These are phyloP conservation scores for Scaptomyza parva DNA, from an alignment of 2,888 invertebrate genomes.

Conservation along the genomic window DNA sequence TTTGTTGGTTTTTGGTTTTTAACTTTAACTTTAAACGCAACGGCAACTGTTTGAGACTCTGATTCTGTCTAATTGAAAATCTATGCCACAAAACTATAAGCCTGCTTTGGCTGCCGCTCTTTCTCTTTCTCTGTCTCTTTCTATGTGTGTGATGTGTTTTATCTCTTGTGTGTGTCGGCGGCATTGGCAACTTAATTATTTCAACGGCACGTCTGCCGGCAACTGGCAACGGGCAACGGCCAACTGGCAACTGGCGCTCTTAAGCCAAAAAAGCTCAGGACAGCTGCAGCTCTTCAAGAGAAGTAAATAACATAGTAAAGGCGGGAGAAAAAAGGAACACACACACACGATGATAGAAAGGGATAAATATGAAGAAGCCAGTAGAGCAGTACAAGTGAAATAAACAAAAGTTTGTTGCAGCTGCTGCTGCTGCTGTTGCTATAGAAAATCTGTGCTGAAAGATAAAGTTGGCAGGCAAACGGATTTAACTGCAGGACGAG, in stretches of 20 bases:
- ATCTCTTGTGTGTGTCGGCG: too few species aligned
- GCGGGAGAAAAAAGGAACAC: not conserved
- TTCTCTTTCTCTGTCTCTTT: not conserved
- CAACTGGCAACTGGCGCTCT: conserved; percentile 49
- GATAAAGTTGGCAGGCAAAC: conserved; percentile 69
- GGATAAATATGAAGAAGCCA: not conserved
- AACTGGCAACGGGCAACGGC: conserved; percentile 58
- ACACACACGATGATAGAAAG: too few species aligned
- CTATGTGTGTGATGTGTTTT: not conserved
- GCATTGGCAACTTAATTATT: conserved; percentile 74
- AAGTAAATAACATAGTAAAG: conserved; percentile 41
- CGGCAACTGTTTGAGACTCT: conserved; percentile 41
- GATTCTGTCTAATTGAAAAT: conserved; percentile 66
- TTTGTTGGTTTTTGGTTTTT: not conserved
- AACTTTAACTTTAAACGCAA: conserved; percentile 19
- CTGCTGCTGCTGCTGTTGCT: conserved; percentile 29
- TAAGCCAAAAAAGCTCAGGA: conserved; percentile 63
- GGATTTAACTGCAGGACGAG: conserved; percentile 60
- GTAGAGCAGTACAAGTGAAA: conserved; percentile 19
- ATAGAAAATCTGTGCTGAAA: conserved; percentile 69
- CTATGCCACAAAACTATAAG: conserved; percentile 66
- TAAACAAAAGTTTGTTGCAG: conserved; percentile 63
- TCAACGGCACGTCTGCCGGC: conserved; percentile 69
- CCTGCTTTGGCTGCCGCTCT: conserved; percentile 26
- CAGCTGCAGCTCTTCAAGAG: conserved; percentile 70